A percentile compares a stretch with the other conserved stretches of the same genome.
Conservation (phyloP, 2,888 invertebrate species). For the Hirtodrosophila trivittata region DNA sequence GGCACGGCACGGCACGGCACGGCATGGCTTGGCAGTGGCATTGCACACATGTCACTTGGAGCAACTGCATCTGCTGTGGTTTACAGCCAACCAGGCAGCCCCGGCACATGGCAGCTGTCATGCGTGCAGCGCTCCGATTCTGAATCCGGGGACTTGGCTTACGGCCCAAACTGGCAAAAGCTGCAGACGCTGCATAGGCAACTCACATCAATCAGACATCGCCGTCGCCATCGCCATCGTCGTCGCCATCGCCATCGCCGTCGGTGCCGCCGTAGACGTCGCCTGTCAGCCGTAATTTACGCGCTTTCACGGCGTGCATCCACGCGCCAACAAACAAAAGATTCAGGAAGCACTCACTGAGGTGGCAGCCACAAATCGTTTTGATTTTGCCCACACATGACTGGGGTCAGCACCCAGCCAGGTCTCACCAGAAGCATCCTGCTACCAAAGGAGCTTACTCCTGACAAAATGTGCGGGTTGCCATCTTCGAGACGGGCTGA, state of each 20-base stretch:
- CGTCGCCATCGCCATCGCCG: background rate
- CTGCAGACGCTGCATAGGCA: conserved; percentile 57
- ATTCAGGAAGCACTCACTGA: conserved; percentile 42
- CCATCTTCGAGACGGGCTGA: conserved; percentile 33
- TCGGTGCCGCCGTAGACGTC: conserved; percentile 49
- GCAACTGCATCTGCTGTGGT: conserved; percentile 61
- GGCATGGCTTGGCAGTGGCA: conserved; percentile 31
- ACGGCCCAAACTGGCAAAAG: conserved; percentile 53
- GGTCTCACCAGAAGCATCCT: background rate
- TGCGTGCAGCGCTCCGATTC: conserved; percentile 57
- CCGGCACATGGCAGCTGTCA: conserved; percentile 71
- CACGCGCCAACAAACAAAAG: conserved; percentile 67
- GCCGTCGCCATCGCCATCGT: conserved; percentile 6
- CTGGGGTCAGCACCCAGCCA: conserved; percentile 43
- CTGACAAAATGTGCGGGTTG: conserved; percentile 31
- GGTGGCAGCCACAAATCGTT: conserved; percentile 58
- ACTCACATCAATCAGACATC: conserved; percentile 69
- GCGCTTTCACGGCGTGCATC: conserved; percentile 61
- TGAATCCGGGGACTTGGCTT: conserved; percentile 31
- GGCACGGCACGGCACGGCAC: conserved; percentile 25
- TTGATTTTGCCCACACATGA: conserved; percentile 67
- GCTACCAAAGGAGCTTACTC: background rate
- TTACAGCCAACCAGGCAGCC: conserved; percentile 34
- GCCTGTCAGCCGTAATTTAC: conserved; percentile 75
- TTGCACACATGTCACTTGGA: conserved; percentile 47